Conservation (phyloP, 1,140 invertebrate genomes). For the Drosophila melanogaster region DNA sequence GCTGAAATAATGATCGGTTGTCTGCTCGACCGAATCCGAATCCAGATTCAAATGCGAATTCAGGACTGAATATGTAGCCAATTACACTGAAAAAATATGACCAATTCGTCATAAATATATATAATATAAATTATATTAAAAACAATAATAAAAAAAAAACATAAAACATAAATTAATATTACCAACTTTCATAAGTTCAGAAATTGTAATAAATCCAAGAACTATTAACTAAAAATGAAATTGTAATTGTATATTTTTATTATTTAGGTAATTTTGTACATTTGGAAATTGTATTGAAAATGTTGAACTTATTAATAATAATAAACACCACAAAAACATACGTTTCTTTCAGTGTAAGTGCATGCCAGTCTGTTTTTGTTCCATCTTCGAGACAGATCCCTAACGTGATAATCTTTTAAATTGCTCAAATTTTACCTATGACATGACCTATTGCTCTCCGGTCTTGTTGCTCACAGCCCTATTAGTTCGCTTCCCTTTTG, state of each 20-base stretch:
- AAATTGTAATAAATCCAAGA: too few relatives aligned
- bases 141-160: too few relatives aligned
- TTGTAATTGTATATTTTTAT: too few relatives aligned
- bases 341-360: slow-evolving; percentile 28
- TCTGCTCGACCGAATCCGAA: slow-evolving; percentile 54
- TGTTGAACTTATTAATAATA: too few relatives aligned
- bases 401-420: slow-evolving; percentile 83
- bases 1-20: slow-evolving; percentile 63
- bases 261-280: too few relatives aligned
- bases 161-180: too few relatives aligned
- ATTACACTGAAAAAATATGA: slow-evolving; percentile 11
- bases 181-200: too few relatives aligned
- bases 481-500: slow-evolving; percentile 45
- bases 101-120: too few relatives aligned
- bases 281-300: too few relatives aligned
- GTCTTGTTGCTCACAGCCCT: slow-evolving; percentile 9
- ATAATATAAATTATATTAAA: too few relatives aligned
- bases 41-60: slow-evolving; percentile 33
- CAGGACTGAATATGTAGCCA: slow-evolving; percentile 42
- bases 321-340: background rate
- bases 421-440: slow-evolving; percentile 63
- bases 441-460: slow-evolving; percentile 46
- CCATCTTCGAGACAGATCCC: slow-evolving; percentile 59
- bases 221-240: too few relatives aligned
- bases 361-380: slow-evolving; percentile 49